Evolutionary conservation across 2,113 vertebrate species (phyloP).

Genomic region (Chamaea fasciata): DNA sequence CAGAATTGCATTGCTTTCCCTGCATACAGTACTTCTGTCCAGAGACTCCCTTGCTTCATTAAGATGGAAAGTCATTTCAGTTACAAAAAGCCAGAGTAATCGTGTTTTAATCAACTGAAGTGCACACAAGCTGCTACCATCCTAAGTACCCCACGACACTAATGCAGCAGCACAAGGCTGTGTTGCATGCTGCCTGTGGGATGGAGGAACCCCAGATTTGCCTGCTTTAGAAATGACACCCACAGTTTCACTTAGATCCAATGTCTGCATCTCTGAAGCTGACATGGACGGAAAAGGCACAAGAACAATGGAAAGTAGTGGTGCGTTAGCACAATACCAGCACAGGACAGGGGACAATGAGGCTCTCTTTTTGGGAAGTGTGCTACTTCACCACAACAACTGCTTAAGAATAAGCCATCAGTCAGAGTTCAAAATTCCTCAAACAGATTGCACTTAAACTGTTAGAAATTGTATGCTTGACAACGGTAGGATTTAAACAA

Average conservation of each 20-base stretch:
- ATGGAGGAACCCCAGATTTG: neutral
- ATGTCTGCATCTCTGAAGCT: neutral
- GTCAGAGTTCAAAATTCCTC: neutral
- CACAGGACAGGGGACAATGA: neutral
- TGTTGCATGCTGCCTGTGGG: neutral
- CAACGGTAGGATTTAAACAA: neutral
- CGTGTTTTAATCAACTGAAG: conserved; percentile 7
- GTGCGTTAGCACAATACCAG: neutral
- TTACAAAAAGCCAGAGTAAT: conserved; percentile 28
- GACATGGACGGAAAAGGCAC: neutral
- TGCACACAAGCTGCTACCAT: neutral
- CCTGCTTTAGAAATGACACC: neutral
- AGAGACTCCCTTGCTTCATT: conserved; percentile 53
- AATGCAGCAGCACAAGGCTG: no score
- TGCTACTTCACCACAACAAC: neutral
- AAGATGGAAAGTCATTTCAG: conserved; percentile 34
- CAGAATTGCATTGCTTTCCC: conserved; percentile 20
- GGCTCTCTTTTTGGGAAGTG: neutral
- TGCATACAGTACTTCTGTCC: conserved; percentile 1
- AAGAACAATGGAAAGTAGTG: neutral
- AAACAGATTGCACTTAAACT: neutral
- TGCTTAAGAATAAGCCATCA: neutral
- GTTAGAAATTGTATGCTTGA: neutral
- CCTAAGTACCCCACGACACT: neutral
- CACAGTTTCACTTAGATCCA: neutral